phyloP scores from a whole-genome alignment of 2,888 invertebrate species.

The Tipula lateralis region DNA sequence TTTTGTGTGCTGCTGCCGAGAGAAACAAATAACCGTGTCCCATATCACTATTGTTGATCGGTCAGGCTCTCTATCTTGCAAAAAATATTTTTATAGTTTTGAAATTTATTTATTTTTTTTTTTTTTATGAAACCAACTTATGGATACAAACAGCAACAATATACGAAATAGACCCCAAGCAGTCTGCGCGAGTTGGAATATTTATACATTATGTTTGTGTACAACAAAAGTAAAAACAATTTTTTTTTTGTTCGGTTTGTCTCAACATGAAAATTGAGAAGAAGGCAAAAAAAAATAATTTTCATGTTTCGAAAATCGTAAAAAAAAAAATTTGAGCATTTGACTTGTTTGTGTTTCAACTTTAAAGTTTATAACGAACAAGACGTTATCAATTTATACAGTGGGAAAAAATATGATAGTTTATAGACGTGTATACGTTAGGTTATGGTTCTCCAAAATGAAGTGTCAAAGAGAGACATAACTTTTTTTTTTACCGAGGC shows the following conservation, averaged over 20 bases:
- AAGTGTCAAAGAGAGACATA: constrained; percentile 19
- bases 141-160: neutral
- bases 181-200: neutral
- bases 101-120: too few species aligned
- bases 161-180: neutral
- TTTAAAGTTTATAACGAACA: neutral
- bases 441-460: neutral
- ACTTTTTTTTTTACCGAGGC: neutral
- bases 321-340: neutral
- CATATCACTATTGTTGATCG: constrained; percentile 6
- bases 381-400: constrained; percentile 15
- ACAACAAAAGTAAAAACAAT: neutral
- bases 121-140: neutral
- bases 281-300: neutral
- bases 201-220: neutral
- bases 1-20: neutral
- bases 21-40: constrained; percentile 5
- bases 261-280: constrained; percentile 11
- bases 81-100: too few species aligned
- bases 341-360: neutral
- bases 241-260: neutral
- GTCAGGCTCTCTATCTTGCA: neutral
- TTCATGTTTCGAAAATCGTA: neutral
- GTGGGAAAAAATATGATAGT: constrained; percentile 24
- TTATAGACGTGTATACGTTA: constrained; percentile 1